These are phyloP conservation scores for Spodoptera exigua DNA, from an alignment of 2,888 invertebrate species.

Conservation along the genomic window DNA sequence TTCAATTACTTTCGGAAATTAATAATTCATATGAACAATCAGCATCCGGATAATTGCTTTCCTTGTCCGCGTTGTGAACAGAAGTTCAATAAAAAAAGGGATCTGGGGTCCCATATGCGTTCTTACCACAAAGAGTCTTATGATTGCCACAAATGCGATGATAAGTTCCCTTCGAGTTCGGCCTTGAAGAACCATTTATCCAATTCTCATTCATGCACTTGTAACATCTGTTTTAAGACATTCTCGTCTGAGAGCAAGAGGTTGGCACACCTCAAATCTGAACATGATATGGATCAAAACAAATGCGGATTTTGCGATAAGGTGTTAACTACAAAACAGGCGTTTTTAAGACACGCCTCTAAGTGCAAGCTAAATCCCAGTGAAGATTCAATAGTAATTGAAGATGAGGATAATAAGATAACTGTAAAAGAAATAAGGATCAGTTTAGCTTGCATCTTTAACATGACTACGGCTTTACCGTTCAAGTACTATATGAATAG, in stretches of 20 bases:
- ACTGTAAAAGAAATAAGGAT: conserved; percentile 70
- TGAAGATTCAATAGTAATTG: conserved; percentile 46
- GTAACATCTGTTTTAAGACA: conserved; percentile 76
- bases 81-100: conserved; percentile 73
- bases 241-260: conserved; percentile 71
- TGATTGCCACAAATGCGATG: conserved; percentile 70
- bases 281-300: conserved; percentile 65
- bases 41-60: conserved; percentile 68
- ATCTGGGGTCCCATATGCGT: conserved; percentile 72
- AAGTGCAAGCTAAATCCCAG: conserved; percentile 63
- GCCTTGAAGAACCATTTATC: conserved; percentile 70
- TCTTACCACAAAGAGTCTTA: conserved; percentile 70
- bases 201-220: conserved; percentile 71
- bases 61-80: conserved; percentile 71
- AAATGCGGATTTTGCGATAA: conserved; percentile 76
- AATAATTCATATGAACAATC: conserved; percentile 73
- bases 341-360: conserved; percentile 73
- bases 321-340: conserved; percentile 71
- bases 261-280: conserved; percentile 74
- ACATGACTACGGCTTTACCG: conserved; percentile 79
- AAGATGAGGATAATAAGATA: conserved; percentile 63
- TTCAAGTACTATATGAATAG: conserved; percentile 79
- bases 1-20: conserved; percentile 71
- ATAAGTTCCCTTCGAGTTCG: conserved; percentile 63
- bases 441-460: conserved; percentile 74